Evolutionary conservation across 2,113 vertebrate genomes (phyloP), one percentile per base, ranked within the genome.

Genomic region (Camelus bactrianus): DNA sequence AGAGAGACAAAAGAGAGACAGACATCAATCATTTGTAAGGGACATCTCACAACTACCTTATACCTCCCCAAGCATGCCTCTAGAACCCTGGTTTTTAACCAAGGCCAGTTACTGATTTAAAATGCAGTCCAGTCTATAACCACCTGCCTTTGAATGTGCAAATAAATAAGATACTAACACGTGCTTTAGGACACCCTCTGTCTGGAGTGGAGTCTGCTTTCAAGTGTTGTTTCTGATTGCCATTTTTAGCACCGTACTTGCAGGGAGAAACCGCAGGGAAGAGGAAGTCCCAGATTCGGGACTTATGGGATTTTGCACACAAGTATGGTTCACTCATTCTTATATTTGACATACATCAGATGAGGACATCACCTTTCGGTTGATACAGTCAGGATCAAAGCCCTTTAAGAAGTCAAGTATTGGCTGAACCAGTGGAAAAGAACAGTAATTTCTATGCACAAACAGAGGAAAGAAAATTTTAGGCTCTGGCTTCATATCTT

Each of bases 311-410:
- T 79, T 28, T 15, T 22, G 38, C n/a, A 35, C 56, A 46, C 11
- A 28, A 16, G 6, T 9, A 17, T 3, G 24, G 28, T 32, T 54
- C n/a, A 58, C 13, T 19, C 42, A 16, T 7, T 50, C 10, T 73
- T 13, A 38, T 1, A 1, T 22, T 35, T 35, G 58, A 50, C 16
- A 28, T 13, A 38, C 1, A 11, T 6, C 35, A 67, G 6, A 9
- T 4, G 0, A 22, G 3, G 35, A 9, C 4, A 75, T 1, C 0
- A 6, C 12, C 8, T 54, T 82, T 28, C 30, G 60, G 32, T 7
- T 1, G 9, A 50, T 1, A 72, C 2, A 0, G 8, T 64, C 13
- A 4, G 52, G 2, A 46, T 6, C 11, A 70, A 93, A 50, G 24
- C 19, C 14, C 30, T 42, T 42, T 42, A 42, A 42, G 38, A 42